These are phyloP conservation scores for Ispidina lecontei DNA, from an alignment of 2,797 vertebrate genomes.

Conservation along the genomic window DNA sequence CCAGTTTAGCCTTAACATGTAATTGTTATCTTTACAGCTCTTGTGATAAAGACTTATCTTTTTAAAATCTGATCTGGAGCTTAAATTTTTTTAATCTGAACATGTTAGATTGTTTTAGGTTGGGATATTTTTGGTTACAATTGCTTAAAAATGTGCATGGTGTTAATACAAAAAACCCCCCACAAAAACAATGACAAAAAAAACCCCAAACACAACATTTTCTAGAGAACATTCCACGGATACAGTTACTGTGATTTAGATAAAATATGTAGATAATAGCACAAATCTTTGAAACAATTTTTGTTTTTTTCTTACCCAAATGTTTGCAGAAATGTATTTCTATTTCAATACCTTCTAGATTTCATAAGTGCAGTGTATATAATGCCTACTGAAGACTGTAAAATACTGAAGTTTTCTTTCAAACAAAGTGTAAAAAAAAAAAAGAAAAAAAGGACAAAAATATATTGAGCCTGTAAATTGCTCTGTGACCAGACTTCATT, in stretches of 20 bases:
- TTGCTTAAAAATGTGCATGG: constrained; percentile 80
- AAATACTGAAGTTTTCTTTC: constrained; percentile 84
- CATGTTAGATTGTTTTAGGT: constrained; percentile 80
- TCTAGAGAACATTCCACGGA: constrained; percentile 78
- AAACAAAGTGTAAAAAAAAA: constrained; percentile 80
- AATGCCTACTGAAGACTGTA: constrained; percentile 84
- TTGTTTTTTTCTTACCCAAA: constrained; percentile 83
- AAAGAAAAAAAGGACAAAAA: constrained; percentile 66
- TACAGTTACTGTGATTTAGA: constrained; percentile 81
- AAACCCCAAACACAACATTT: constrained; percentile 24
- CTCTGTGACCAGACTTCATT: constrained; percentile 83
- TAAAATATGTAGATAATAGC: constrained; percentile 83
- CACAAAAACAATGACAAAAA: too few species aligned
- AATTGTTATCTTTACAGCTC: constrained; percentile 76
- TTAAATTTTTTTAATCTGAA: constrained; percentile 81
- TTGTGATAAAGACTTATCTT: constrained; percentile 80
- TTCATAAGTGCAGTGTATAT: constrained; percentile 86
- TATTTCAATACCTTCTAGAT: constrained; percentile 83
- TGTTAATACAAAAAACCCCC: constrained; percentile 42
- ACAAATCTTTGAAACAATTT: constrained; percentile 77
- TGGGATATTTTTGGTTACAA: constrained; percentile 77
- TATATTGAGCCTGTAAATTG: constrained; percentile 85
- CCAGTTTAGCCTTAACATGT: constrained; percentile 82
- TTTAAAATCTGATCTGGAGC: constrained; percentile 80
- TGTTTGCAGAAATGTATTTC: constrained; percentile 81